Conservation (phyloP, 2,797 vertebrate species). For the Eremophila alpestris region DNA sequence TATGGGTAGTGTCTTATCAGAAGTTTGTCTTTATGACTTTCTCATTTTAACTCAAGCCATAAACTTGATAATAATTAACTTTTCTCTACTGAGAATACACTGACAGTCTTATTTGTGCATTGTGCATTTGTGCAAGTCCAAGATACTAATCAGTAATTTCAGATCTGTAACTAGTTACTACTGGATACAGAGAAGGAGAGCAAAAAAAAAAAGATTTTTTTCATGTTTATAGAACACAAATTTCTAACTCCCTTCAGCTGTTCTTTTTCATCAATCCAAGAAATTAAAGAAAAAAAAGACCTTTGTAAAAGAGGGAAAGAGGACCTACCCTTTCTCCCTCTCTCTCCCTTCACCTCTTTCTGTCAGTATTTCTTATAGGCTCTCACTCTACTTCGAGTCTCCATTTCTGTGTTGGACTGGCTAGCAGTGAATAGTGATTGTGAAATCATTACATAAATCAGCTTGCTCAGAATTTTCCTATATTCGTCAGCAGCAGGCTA, state of each 20-base stretch:
- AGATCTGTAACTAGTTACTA: conserved; percentile 20
- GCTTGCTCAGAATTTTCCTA: neutral
- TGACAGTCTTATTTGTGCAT: conserved; percentile 4
- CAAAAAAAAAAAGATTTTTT: neutral
- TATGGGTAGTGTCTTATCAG: conserved; percentile 34
- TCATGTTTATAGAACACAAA: neutral
- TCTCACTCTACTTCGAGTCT: neutral
- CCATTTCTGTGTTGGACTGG: neutral
- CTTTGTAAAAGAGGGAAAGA: neutral
- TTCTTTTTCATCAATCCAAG: neutral
- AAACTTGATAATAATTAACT: conserved; percentile 64
- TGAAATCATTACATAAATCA: neutral
- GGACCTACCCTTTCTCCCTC: neutral
- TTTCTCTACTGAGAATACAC: conserved; percentile 39
- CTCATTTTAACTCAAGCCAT: conserved; percentile 55
- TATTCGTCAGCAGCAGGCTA: neutral
- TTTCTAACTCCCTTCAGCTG: neutral
- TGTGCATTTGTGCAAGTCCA: neutral
- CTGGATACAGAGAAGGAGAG: neutral
- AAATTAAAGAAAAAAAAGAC: neutral
- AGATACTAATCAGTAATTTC: conserved; percentile 34
- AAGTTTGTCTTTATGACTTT: conserved; percentile 53
- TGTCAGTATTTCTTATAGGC: neutral
- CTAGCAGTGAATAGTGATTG: neutral
- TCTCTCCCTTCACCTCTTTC: neutral